These are phyloP conservation scores for Narcine bancroftii DNA, from an alignment of 2,113 vertebrate genomes.

Conservation along the genomic window DNA sequence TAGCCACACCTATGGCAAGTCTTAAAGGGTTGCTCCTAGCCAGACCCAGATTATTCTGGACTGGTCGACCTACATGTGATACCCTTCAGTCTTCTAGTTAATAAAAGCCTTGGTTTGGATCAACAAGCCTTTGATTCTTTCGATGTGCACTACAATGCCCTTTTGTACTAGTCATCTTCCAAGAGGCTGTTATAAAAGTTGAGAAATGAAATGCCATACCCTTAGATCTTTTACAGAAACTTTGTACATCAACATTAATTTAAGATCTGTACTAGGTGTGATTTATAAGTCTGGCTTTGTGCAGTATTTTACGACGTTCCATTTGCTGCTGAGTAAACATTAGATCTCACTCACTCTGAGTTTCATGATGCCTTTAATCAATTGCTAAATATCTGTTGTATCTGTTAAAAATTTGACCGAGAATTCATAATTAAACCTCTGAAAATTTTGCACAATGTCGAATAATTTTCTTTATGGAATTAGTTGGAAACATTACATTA, in stretches of 20 bases:
- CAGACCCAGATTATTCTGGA: too few relatives aligned
- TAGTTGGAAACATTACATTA: background rate
- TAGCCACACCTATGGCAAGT: too few relatives aligned
- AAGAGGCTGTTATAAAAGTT: background rate
- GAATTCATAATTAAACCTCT: background rate
- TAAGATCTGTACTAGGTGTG: background rate
- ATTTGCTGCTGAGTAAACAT: background rate
- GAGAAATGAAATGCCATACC: background rate
- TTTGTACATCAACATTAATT: background rate
- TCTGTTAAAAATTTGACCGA: background rate
- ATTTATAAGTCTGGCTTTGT: background rate
- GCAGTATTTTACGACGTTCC: background rate
- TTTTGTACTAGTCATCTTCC: background rate
- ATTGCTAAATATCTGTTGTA: background rate
- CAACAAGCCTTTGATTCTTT: too few relatives aligned
- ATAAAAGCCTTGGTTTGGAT: too few relatives aligned
- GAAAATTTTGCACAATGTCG: too few relatives aligned
- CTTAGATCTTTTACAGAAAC: background rate
- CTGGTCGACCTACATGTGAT: too few relatives aligned
- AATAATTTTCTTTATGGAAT: too few relatives aligned
- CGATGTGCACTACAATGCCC: background rate
- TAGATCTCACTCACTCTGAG: background rate
- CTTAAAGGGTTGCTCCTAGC: too few relatives aligned
- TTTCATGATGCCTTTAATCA: background rate
- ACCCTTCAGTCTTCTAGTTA: too few relatives aligned